Evolutionary conservation across 2,797 vertebrate genomes (phyloP), one percentile per base, ranked within the genome.

Genomic region (Molothrus aeneus): DNA sequence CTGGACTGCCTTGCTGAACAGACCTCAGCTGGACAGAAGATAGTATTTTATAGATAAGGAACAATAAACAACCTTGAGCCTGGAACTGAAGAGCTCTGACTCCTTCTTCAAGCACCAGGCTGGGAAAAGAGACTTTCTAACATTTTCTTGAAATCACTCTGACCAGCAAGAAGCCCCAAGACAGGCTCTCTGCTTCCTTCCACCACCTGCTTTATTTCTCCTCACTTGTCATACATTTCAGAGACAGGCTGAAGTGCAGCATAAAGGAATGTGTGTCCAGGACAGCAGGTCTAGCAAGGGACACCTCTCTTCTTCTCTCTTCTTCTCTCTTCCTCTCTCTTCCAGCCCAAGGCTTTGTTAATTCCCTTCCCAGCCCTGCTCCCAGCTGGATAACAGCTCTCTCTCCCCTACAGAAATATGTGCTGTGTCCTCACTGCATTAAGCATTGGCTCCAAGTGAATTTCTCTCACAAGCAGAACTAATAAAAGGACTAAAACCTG

Each of bases 401-500:
- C 72, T 50, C 79, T 53, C 79, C 77, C 71, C 91, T 59, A 2
- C 22, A 86, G 95, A 93, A 94, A 92, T 73, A 86, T 31, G 59
- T 36, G 36, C 95, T 93, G 90, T n/a, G 59, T 78, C 89, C 92
- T 93, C 88, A 69, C 92, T 75, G 95, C 91, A 90, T 96, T 96
- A 94, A 95, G 84, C 85, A 32, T 43, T 87, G 95, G 82, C 94
- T 95, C 74, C 70, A 8, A 95, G 85, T 82, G 92, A 92, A 87
- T 96, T 90, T 94, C 93, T 96, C 77, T 90, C 88, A 70, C 84
- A 80, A 96, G 95, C 96, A 95, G 96, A 96, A 97, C 88, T 96
- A 97, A 97, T 96, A 96, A 96, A 97, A 96, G 66, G 92, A 94
- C 90, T 94, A 72, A 96, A 97, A 94, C 31, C 82, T 91, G 94